phyloP scores from a whole-genome alignment of 2,888 invertebrate genomes.

The Drosophila kuntzei region DNA sequence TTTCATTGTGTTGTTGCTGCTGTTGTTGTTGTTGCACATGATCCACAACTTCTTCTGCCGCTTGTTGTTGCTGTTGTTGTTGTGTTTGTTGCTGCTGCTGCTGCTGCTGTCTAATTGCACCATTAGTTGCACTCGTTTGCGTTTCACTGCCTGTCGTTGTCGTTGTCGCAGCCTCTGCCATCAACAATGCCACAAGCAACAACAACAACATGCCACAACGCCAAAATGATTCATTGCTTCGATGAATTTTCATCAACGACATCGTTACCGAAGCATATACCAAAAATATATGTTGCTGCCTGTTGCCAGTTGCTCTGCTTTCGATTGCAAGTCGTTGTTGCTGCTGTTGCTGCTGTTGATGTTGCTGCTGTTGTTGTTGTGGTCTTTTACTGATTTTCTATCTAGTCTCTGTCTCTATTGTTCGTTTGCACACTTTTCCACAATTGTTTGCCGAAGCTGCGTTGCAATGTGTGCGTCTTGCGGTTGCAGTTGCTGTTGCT shows the following conservation, averaged over 20 bases:
- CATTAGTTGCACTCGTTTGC: conserved; percentile 79
- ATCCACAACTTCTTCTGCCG: conserved; percentile 35
- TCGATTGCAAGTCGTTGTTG: conserved; percentile 8
- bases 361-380: conserved; percentile 17
- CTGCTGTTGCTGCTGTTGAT: conserved; percentile 26
- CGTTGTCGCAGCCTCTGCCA: conserved; percentile 36
- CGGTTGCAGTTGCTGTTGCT: conserved; percentile 52
- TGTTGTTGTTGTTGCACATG: conserved; percentile 22
- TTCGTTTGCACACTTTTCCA: conserved; percentile 77
- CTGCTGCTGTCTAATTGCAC: conserved; percentile 78
- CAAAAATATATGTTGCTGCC: conserved; percentile 51
- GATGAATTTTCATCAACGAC: conserved; percentile 82
- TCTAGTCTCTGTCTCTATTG: conserved; percentile 67
- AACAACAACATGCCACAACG: conserved; percentile 69
- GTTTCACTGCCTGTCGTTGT: conserved; percentile 58
- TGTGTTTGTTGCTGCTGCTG: conserved; percentile 39
- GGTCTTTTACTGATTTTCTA: conserved; percentile 64
- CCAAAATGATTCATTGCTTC: conserved; percentile 83
- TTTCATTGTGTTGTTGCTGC: conserved; percentile 40
- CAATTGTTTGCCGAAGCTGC: conserved; percentile 71
- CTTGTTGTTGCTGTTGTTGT: conserved; percentile 45
- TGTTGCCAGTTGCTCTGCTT: conserved; percentile 44
- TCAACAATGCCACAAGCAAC: conserved; percentile 64
- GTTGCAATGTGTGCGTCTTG: conserved; percentile 68
- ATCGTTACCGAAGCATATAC: conserved; percentile 81